phyloP scores from a whole-genome alignment of 2,113 vertebrate species.

The Eidolon helvum region DNA sequence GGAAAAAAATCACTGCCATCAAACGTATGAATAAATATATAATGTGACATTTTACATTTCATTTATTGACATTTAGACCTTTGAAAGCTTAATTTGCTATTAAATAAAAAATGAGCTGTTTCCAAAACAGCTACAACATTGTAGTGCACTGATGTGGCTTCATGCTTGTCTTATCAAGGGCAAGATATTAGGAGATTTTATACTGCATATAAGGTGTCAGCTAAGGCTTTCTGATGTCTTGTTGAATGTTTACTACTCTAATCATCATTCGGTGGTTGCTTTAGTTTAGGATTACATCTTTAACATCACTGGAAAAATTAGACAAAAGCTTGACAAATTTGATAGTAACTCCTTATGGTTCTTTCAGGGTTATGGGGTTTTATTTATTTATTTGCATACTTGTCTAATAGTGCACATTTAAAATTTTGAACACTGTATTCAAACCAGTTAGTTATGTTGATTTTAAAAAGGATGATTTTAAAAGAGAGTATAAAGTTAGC shows the following conservation, averaged over 20 bases:
- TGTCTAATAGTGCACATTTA: neutral
- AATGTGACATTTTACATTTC: constrained; percentile 62
- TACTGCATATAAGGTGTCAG: constrained; percentile 9
- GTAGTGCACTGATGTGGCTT: neutral
- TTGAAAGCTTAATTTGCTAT: constrained; percentile 56
- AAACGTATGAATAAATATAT: constrained; percentile 39
- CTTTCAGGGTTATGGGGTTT: neutral
- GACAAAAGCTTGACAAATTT: neutral
- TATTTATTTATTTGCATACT: constrained; percentile 1
- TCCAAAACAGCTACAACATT: constrained; percentile 24
- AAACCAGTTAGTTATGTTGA: neutral
- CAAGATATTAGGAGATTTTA: constrained; percentile 31
- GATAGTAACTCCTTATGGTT: neutral
- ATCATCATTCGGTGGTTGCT: neutral
- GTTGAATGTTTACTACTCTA: constrained; percentile 30
- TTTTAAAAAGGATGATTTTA: constrained; percentile 1
- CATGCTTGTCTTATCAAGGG: constrained; percentile 45
- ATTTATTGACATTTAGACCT: constrained; percentile 60
- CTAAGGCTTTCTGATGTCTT: constrained; percentile 8
- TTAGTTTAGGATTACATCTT: neutral
- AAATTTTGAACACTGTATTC: neutral
- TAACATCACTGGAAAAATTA: constrained; percentile 35
- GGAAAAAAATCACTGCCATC: constrained; percentile 1
- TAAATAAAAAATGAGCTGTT: constrained; percentile 50
- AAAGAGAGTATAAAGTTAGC: neutral